Evolutionary conservation across 2,113 vertebrate species (phyloP), one percentile per base, ranked within the genome.

Genomic region (Marcusenius ussheri): DNA sequence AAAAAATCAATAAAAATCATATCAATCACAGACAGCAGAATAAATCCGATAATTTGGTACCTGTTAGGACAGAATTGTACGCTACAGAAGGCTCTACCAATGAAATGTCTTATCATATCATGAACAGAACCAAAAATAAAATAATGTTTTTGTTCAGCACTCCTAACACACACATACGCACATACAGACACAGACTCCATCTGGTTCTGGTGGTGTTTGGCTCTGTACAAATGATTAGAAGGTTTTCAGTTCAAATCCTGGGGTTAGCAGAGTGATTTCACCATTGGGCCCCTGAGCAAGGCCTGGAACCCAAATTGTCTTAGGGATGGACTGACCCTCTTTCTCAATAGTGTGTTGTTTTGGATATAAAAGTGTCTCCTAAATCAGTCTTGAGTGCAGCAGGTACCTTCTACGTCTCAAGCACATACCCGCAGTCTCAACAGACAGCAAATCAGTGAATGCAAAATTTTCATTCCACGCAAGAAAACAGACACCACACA

Each of bases 11-110:
- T 90, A 88, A 92, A 90, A 92, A 84, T 89, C 51, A 91, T 53
- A 91, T 88, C 89, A 92, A 90, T 93, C 91, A 89, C 92, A 93
- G 91, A 91, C 90, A 91, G 91, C 87, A 88, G 49, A 90, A 74
- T 8, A 80, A 80, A 90, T 88, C 90, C 83, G 66, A 80, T 66
- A 70, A 77, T 47, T 88, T 42, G 45, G 87, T 91, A 90, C 89
- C 88, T 90, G 90, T 89, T 91, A 70, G 86, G 90, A 88, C 83
- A 88, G 49, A n/a, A 90, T 51, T 88, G 90, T 91, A 90, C 84
- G 90, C 7, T 70, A 85, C 39, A 77, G 62, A 89, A 47, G 50
- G 77, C 84, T 77, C 90, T 92, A 90, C 90, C 90, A 91, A 86
- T 91, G 49, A 90, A 86, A 83, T 50, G 85, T 77, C 56, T 89